Base-by-base conservation (phyloP, 2,797 vertebrate species). In the Periparus ater region DNA sequence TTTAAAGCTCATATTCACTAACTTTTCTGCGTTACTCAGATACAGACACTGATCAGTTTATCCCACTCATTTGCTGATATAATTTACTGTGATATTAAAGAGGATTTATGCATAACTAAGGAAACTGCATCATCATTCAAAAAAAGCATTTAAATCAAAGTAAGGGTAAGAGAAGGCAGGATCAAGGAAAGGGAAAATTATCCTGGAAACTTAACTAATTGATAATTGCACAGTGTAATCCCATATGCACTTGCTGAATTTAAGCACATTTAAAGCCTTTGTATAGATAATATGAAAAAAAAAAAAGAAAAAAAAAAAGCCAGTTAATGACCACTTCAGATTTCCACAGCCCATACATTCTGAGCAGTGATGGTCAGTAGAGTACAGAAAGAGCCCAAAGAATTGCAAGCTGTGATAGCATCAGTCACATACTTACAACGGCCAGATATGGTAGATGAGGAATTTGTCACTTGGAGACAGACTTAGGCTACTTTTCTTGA, bases 141-240 rank as follows among this genome's bases (percentile, higher is more conserved):
- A 96, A 96, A 93, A 87, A 62, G 42, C 95, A 92, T 92, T 97
- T 95, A 95, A 96, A 97, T 94, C 81, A 94, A 96, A 97, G 96
- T 87, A 92, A 92, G 94, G 89, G 95, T 95, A 96, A 85, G 85
- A 88, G 92, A 88, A 93, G 60, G 78, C 88, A 96, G 72, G 79
- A 86, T 95, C 90, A 96, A 95, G 91, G 76, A 94, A 97, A 97
- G 67, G 89, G 90, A 97, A 95, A 97, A 93, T 79, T 80, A 87
- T 84, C 53, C 68, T 81, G 54, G 71, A 91, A 94, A 86, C 12
- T 17, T 85, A 44, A 82, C 42, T 93, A 89, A 91, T 20, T 88
- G 67, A 71, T 70, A 93, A 88, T 67, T 63, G 63, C 68, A 67
- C 5, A 82, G 30, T 54, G 65, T 74, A 95, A 89, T 77, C 53